Evolutionary conservation across 2,888 invertebrate genomes (phyloP).

Genomic region (Diplolepis rosae): DNA sequence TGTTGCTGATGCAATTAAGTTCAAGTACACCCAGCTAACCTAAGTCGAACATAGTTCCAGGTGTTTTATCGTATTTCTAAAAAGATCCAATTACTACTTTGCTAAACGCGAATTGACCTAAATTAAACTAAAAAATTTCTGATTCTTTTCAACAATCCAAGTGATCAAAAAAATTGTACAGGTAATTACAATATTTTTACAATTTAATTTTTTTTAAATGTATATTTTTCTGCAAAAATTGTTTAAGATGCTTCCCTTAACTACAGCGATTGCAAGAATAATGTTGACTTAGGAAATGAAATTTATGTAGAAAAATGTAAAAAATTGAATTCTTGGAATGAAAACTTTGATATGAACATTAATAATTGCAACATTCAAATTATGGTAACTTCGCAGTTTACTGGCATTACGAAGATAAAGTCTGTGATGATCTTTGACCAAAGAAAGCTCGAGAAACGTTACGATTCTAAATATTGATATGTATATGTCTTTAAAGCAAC

Average conservation of each 20-base stretch:
- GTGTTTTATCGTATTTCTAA: neutral
- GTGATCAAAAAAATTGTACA: no score
- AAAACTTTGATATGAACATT: neutral
- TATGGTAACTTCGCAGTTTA: neutral
- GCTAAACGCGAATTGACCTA: neutral
- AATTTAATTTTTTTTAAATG: no score
- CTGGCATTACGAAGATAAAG: neutral
- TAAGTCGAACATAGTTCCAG: slow-evolving; percentile 1
- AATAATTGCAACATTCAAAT: neutral
- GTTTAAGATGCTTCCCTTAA: no score
- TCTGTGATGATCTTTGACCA: slow-evolving; percentile 22
- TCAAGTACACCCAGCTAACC: slow-evolving; percentile 10
- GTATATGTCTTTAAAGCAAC: slow-evolving; percentile 6
- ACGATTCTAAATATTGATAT: neutral
- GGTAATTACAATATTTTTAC: no score
- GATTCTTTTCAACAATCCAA: no score
- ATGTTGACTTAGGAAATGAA: no score
- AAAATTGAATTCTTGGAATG: no score
- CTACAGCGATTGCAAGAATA: no score
- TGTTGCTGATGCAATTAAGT: slow-evolving; percentile 13
- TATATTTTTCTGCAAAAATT: no score
- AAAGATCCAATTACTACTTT: neutral
- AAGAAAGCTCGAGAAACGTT: neutral
- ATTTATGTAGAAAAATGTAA: no score
- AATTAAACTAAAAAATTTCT: no score